phyloP scores from a whole-genome alignment of 2,888 invertebrate genomes.

The Lypha dubia region DNA sequence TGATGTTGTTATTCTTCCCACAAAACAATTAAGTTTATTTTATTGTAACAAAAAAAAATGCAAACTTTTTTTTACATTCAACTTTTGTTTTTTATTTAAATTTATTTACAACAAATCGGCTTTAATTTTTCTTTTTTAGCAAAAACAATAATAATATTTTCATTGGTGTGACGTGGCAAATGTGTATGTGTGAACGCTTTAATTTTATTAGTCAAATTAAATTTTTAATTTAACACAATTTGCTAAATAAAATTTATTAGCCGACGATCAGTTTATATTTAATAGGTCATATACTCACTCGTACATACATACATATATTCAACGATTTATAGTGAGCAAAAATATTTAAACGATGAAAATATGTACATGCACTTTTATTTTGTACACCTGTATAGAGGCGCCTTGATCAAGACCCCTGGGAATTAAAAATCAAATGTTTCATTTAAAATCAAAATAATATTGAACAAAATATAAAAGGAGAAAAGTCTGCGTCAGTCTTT shows the following conservation, averaged over 20 bases:
- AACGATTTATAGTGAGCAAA: too few species aligned
- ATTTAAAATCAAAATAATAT: not conserved
- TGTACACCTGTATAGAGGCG: too few species aligned
- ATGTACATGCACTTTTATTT: too few species aligned
- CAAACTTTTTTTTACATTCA: not conserved
- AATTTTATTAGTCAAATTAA: constrained; percentile 27
- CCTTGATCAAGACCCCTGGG: not conserved
- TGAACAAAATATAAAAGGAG: not conserved
- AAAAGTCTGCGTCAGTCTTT: too few species aligned
- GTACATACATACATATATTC: too few species aligned
- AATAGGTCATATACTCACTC: too few species aligned
- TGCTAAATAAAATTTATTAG: not conserved
- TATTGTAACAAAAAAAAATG: constrained; percentile 21
- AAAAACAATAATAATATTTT: constrained; percentile 6
- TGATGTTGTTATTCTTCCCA: constrained; percentile 27
- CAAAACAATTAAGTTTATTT: constrained; percentile 42
- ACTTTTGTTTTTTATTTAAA: constrained; percentile 13
- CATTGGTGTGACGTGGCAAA: constrained; percentile 8
- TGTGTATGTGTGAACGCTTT: not conserved
- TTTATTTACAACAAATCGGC: constrained; percentile 41
- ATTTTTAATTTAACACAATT: constrained; percentile 41
- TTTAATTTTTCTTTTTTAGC: constrained; percentile 24
- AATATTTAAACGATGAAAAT: not conserved
- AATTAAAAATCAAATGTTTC: not conserved
- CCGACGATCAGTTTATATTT: too few species aligned